These are phyloP conservation scores for Formica selysi DNA, from an alignment of 1,140 invertebrate species.

Conservation along the genomic window DNA sequence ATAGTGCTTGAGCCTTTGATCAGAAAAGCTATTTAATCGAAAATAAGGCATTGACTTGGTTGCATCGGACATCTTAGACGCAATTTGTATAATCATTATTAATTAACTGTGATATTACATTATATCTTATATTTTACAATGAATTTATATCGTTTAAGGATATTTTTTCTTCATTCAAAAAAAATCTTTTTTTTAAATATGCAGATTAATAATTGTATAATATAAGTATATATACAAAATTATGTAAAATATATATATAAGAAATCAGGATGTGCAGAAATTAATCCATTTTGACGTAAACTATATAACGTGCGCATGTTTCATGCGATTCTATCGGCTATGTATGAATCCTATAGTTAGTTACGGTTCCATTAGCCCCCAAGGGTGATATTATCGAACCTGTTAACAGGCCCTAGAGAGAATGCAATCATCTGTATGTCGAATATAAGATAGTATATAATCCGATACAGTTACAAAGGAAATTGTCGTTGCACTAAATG, in stretches of 20 bases:
- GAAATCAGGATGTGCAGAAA: background rate
- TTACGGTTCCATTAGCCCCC: conserved; percentile 20
- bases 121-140: background rate
- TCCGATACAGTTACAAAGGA: conserved; percentile 25
- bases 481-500: conserved; percentile 24
- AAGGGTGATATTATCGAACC: conserved; percentile 42
- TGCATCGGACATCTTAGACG: conserved; percentile 1
- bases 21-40: conserved; percentile 60
- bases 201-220: background rate
- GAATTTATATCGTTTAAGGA: background rate
- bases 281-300: background rate
- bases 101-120: conserved; percentile 4
- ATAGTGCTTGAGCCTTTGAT: conserved; percentile 59
- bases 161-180: background rate
- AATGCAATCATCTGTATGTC: conserved; percentile 22
- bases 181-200: background rate
- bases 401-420: conserved; percentile 47
- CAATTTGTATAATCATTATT: conserved; percentile 3
- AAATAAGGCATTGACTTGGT: conserved; percentile 43
- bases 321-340: background rate
- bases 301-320: background rate
- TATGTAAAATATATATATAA: background rate
- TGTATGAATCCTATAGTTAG: background rate
- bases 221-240: background rate
- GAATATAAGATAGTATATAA: conserved; percentile 34